Evolutionary conservation across 2,888 invertebrate genomes (phyloP).

Genomic region (Parasteatoda lunata): DNA sequence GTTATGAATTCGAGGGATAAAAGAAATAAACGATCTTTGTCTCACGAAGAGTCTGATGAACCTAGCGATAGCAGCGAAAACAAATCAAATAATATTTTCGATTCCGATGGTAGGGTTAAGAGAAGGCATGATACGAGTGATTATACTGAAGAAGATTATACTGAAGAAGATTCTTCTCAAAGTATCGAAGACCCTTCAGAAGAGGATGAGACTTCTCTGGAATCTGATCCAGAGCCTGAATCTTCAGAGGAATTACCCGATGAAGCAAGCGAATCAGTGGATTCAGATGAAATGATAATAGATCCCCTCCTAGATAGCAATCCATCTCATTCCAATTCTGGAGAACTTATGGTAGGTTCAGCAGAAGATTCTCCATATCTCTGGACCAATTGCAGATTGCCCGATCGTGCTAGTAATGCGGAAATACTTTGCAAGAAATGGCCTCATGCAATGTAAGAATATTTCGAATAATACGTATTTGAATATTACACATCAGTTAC

Average conservation of each 20-base stretch:
- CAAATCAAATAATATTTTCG: no score
- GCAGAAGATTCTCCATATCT: background rate
- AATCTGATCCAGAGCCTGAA: background rate
- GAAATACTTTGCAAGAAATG: constrained; percentile 26
- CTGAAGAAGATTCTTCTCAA: no score
- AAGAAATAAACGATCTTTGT: no score
- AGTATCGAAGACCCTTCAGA: background rate
- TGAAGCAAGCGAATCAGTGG: background rate
- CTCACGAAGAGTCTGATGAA: no score
- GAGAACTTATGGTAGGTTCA: background rate
- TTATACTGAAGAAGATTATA: no score
- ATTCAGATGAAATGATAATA: background rate
- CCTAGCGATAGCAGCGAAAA: no score
- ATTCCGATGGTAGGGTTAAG: no score
- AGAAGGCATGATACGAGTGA: no score
- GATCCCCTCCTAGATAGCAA: background rate
- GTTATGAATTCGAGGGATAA: no score
- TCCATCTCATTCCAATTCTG: background rate
- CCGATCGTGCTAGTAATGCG: background rate
- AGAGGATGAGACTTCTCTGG: no score
- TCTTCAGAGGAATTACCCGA: background rate
- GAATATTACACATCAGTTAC: no score
- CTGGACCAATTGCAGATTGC: constrained; percentile 3
- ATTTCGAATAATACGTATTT: no score
- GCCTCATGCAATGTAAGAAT: constrained; percentile 33